Base-by-base conservation (phyloP, 37 sponge, comb jelly and placozoan genomes). In the Halisarca cf. caerulea region DNA sequence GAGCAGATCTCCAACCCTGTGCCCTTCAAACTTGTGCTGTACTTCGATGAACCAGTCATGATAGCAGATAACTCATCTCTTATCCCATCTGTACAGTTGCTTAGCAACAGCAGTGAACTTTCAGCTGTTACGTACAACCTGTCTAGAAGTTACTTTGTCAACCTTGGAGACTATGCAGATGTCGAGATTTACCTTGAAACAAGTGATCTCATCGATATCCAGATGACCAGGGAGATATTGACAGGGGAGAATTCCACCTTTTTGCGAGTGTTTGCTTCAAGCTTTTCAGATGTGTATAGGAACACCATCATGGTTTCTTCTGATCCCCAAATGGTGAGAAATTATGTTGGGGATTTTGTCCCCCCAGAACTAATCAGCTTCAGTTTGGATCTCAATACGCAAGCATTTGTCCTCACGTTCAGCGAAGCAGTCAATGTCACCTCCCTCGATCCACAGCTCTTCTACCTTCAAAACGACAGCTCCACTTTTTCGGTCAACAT, bases 351-450 rank as follows among this genome's bases (percentile, higher is more conserved):
- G 36, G 96, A 96, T 73, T 88, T 86, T 73, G 85, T 83, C 44
- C 89, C 86, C 38, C 95, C 95, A 28, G 64, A 45, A 40, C 66
- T 91, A 0, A 59, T 69, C 30, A 62, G 81, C 8, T 95, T 91
- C 86, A 84, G 35, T 2, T 71, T 95, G 36, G 90, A 95, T 41
- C 55, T 90, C 24, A 66, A 91, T 39, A n/a, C 35, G 24, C 84
- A 84, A 0, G 58, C 36, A 17, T 45, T 94, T 24, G 21, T 89
- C 3, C 73, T 96, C 20, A 89, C 93, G 7, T 93, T 94, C 79
- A 87, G 79, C 84, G 94, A 96, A 61, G 54, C 90, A 36, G 88
- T 96, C 0, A 81, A 91, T 64, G 58, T 71, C 18, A 74, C 83
- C 39, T 84, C 84, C 53, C 78, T 87, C 39, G 28, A 44, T 15